Evolutionary conservation across 1,140 invertebrate genomes (phyloP), one percentile per base, ranked within the genome.

Genomic region (Rhyzopertha dominica): DNA sequence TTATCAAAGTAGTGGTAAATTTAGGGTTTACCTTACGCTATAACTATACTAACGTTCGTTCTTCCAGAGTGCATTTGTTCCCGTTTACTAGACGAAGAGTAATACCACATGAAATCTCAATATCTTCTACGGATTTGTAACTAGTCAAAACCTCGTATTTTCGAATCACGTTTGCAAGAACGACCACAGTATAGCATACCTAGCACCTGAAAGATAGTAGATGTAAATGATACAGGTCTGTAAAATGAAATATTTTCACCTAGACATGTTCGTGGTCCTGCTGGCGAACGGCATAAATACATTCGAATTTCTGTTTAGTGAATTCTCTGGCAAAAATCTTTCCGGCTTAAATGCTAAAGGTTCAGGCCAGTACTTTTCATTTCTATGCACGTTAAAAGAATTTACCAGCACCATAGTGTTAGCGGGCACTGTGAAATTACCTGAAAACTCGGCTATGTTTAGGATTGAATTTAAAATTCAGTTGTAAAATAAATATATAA

Each of bases 181-280:
- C 7, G 3, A 28, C 3, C 28, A 13, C 47, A 49, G 18, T 26
- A 44, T 39, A 13, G 41, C 47, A 8, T 22, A 32, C 24, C 39
- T 43, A 9, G 17, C 19, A 2, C 42, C 42, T 39, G 23, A 1
- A 43, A 30, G 13, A 2, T 24, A 23, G 10, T 2, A 10, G 5
- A 38, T 8, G 13, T 8, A 24, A 18, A 37, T 18, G 12, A n/a
- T n/a, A n/a, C n/a, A n/a, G n/a, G n/a, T n/a, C n/a, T n/a, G n/a
- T n/a, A 5, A 29, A 17, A 26, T 13, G 13, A 13, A 9, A 19
- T 14, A 22, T 29, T 10, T 10, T 35, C 12, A 42, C 37, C 45
- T 8, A 41, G 18, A 25, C 45, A 43, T 9, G 34, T 43, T 1
- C 29, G 10, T 10, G 26, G 30, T 10, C 37, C 45, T 19, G 5